These are phyloP conservation scores for Psilopsiagon aurifrons DNA, from an alignment of 2,113 vertebrate genomes.

Conservation along the genomic window DNA sequence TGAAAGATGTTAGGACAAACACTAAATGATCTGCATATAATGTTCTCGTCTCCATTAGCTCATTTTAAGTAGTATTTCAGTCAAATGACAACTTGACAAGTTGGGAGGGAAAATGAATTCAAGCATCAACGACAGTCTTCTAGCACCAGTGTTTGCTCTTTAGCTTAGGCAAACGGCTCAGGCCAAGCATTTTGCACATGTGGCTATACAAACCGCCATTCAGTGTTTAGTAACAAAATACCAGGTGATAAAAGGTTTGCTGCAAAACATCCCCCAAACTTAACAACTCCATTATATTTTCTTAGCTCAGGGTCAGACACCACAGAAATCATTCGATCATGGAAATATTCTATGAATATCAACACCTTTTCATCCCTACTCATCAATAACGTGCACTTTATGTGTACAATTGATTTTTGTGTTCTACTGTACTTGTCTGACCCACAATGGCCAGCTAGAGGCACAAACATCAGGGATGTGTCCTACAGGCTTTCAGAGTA, in stretches of 20 bases:
- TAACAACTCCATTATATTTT: not conserved
- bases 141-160: not conserved
- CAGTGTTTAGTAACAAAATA: not conserved
- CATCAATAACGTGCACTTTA: conserved; percentile 26
- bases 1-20: not conserved
- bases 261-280: not conserved
- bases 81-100: not conserved
- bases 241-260: not conserved
- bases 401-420: conserved; percentile 50
- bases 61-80: not conserved
- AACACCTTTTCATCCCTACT: conserved; percentile 26
- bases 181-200: not conserved
- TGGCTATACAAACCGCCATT: not conserved
- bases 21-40: not conserved
- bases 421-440: conserved; percentile 3
- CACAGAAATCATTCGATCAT: not conserved
- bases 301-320: not conserved
- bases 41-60: not conserved
- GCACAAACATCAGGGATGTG: not conserved
- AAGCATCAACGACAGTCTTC: not conserved
- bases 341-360: conserved; percentile 40
- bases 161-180: not conserved
- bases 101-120: not conserved
- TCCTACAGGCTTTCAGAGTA: not conserved
- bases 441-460: not conserved